A percentile compares a stretch with the other conserved stretches of the same genome.
Conservation (phyloP, 2,797 vertebrate species). For the Paguma larvata region DNA sequence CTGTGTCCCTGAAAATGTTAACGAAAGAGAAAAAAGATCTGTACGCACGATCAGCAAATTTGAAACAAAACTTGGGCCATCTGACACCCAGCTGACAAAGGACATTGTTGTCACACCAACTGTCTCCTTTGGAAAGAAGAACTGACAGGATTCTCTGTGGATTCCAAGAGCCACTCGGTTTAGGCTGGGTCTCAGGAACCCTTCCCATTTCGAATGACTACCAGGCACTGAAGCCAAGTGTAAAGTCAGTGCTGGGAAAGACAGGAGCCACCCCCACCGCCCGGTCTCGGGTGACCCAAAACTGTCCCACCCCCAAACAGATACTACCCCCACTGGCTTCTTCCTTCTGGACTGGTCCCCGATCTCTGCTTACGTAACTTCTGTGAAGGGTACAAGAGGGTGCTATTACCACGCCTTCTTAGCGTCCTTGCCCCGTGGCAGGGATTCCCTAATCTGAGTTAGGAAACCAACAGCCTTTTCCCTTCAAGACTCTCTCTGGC, state of each 20-base stretch:
- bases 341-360: neutral
- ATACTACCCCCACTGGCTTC: neutral
- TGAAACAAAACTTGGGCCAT: neutral
- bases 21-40: neutral
- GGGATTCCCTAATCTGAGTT: neutral
- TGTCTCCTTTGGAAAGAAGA: neutral
- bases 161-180: neutral
- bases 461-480: neutral
- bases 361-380: conserved; percentile 7
- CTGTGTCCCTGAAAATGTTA: neutral
- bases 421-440: neutral
- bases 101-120: neutral
- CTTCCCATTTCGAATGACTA: neutral
- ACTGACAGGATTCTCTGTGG: neutral
- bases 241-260: conserved; percentile 7
- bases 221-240: neutral
- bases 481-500: neutral
- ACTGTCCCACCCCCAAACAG: neutral
- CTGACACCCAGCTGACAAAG: neutral
- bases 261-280: neutral
- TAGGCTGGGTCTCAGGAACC: neutral
- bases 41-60: neutral
- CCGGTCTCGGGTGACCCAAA: neutral
- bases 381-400: neutral
- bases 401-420: neutral